phyloP scores from a whole-genome alignment of 2,888 invertebrate genomes.

The Uropetala carovei region DNA sequence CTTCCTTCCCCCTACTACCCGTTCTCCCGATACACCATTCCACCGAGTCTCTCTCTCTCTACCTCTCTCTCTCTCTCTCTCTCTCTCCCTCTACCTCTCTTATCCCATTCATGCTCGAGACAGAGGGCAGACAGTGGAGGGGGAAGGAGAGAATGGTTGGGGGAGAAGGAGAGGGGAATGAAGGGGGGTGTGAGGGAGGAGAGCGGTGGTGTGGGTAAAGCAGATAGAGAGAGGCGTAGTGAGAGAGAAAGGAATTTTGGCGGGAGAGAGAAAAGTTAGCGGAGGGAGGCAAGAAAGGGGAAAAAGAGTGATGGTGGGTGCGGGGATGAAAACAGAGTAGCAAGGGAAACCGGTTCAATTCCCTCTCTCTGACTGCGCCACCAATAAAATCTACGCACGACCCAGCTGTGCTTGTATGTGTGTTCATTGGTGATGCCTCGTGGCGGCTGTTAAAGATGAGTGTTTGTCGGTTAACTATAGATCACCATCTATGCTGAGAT shows the following conservation, averaged over 20 bases:
- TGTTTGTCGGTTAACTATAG: background rate
- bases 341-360: slow-evolving; percentile 50
- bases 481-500: background rate
- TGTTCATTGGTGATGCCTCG: background rate
- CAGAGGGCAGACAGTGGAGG: slow-evolving; percentile 57
- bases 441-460: background rate
- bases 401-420: slow-evolving; percentile 34
- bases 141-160: slow-evolving; percentile 24
- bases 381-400: slow-evolving; percentile 62
- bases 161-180: background rate
- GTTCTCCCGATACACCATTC: background rate
- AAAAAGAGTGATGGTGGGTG: slow-evolving; percentile 55
- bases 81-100: background rate
- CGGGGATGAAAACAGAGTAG: slow-evolving; percentile 65
- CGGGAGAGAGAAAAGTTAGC: slow-evolving; percentile 30
- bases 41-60: slow-evolving; percentile 3
- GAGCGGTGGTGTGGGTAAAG: slow-evolving; percentile 1
- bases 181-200: background rate
- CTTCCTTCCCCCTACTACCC: background rate
- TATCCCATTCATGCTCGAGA: slow-evolving; percentile 64
- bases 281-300: slow-evolving; percentile 47
- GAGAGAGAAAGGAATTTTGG: slow-evolving; percentile 38
- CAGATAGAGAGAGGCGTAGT: slow-evolving; percentile 62
- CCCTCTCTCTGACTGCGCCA: slow-evolving; percentile 46
- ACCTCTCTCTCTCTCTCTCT: background rate